Conservation (phyloP, 2,113 vertebrate genomes). For the Pelusios castaneus region DNA sequence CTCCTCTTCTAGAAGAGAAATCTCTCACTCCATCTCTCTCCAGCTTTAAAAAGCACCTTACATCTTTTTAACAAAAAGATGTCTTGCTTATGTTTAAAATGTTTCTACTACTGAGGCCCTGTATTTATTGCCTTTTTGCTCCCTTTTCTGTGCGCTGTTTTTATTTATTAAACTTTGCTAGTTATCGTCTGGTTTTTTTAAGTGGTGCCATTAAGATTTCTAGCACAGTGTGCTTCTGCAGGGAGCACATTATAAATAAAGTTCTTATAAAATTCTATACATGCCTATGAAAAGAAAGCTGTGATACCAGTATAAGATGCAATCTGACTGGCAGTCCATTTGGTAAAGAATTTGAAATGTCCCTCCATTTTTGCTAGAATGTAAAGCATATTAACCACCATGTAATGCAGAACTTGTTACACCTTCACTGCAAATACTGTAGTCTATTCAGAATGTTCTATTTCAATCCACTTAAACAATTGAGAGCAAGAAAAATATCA, state of each 20-base stretch:
- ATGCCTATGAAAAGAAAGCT: not conserved
- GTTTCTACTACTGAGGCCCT: not conserved
- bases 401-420: not conserved
- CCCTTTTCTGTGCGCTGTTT: not conserved
- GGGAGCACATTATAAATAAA: accelerated
- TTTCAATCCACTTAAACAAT: not conserved
- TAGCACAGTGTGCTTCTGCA: not conserved
- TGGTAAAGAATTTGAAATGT: not conserved
- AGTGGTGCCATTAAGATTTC: accelerated
- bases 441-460: conserved; percentile 2
- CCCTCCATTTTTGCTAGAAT: not conserved
- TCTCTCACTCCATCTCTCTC: not conserved
- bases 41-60: not conserved
- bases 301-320: not conserved
- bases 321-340: conserved; percentile 59
- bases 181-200: not conserved
- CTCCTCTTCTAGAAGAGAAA: not conserved
- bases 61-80: accelerated
- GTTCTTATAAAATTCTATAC: not conserved
- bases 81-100: not conserved
- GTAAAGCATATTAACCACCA: not conserved
- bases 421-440: not conserved
- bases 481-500: too few species aligned
- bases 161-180: not conserved
- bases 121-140: accelerated